phyloP scores from a whole-genome alignment of 2,888 invertebrate genomes.

The Troilus luridus region DNA sequence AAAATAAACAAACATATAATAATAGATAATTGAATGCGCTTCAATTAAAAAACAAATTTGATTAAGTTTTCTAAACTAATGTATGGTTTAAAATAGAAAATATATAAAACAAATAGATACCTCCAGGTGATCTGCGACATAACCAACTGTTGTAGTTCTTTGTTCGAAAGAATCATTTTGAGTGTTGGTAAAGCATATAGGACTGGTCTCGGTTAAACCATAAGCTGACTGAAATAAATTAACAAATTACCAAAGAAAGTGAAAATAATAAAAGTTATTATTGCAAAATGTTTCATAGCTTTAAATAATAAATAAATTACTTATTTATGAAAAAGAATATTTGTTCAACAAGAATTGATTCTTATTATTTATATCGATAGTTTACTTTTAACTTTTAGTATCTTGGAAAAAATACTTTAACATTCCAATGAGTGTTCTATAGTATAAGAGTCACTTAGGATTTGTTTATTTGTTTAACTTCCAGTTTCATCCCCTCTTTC shows the following conservation, averaged over 20 bases:
- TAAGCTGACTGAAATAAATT: constrained; percentile 71
- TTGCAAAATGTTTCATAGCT: background rate
- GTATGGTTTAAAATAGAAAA: background rate
- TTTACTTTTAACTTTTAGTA: background rate
- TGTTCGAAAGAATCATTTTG: constrained; percentile 71
- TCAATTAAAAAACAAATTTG: background rate
- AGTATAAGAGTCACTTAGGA: too few species aligned
- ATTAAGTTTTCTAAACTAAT: background rate
- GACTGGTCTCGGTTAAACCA: constrained; percentile 76
- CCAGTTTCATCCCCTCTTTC: too few species aligned
- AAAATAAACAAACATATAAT: background rate
- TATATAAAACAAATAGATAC: constrained; percentile 66
- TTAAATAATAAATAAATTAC: too few species aligned
- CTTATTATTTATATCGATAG: background rate
- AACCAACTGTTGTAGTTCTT: constrained; percentile 72
- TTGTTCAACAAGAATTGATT: too few species aligned
- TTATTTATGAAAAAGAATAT: too few species aligned
- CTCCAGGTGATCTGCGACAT: constrained; percentile 72
- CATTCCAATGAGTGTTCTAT: too few species aligned
- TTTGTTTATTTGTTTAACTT: too few species aligned
- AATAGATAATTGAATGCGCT: background rate
- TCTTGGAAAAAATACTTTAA: background rate
- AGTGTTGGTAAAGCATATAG: constrained; percentile 72
- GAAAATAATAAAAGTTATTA: background rate
- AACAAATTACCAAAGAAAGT: background rate